These are phyloP conservation scores for Himalopsyche kuldschensis DNA, from an alignment of 2,888 invertebrate species.

Conservation along the genomic window DNA sequence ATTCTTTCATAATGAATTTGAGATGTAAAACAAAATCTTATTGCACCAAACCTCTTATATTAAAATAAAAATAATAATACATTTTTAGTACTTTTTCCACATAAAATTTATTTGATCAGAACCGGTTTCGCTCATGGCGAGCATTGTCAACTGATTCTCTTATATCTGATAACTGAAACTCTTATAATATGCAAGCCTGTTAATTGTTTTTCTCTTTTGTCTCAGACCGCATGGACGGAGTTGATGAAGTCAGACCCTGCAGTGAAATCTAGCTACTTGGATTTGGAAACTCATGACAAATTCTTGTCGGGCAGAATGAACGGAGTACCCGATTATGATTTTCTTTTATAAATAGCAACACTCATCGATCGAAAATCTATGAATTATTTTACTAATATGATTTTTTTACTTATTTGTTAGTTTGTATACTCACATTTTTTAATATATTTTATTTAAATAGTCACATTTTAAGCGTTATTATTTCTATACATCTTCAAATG, in stretches of 20 bases:
- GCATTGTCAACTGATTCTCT: no score
- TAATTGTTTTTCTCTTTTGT: conserved; percentile 30
- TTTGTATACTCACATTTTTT: background rate
- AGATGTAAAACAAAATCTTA: no score
- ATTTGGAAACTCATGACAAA: conserved; percentile 72
- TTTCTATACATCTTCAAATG: no score
- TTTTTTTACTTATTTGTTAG: background rate
- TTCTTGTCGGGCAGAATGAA: conserved; percentile 67
- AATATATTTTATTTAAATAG: background rate
- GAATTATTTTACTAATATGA: background rate
- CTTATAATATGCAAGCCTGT: no score
- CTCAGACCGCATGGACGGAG: conserved; percentile 68
- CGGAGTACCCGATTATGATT: conserved; percentile 71
- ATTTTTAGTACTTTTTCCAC: no score
- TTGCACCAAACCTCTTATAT: no score
- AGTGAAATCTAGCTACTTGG: conserved; percentile 67
- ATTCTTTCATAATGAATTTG: no score
- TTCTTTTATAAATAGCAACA: conserved; percentile 45
- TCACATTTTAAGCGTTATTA: background rate
- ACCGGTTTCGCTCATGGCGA: no score
- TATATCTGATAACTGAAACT: no score
- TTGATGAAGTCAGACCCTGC: conserved; percentile 71
- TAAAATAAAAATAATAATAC: no score
- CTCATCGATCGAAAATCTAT: background rate
- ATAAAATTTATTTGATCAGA: no score